These are phyloP conservation scores for Sesia bembeciformis DNA, from an alignment of 2,888 invertebrate genomes.

Conservation along the genomic window DNA sequence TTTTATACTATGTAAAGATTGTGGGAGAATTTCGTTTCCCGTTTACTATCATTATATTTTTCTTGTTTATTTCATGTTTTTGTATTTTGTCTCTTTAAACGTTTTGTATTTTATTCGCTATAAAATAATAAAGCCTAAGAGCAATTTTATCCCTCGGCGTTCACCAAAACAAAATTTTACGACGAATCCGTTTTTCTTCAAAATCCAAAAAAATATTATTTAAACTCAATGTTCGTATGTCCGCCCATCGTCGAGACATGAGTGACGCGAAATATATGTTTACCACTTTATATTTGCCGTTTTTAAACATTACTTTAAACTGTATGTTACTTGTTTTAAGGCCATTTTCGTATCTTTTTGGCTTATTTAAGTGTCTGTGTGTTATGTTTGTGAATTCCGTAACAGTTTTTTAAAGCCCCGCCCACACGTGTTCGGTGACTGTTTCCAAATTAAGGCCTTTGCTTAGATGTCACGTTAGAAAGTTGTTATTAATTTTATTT, in stretches of 20 bases:
- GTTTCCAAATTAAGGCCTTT: constrained; percentile 40
- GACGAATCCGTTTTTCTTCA: constrained; percentile 3
- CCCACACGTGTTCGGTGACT: constrained; percentile 30
- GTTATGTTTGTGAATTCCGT: constrained; percentile 16
- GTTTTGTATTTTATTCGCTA: too few species aligned
- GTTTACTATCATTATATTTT: too few species aligned
- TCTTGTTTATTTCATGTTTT: too few species aligned
- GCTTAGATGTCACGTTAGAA: constrained; percentile 49
- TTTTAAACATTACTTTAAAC: not conserved
- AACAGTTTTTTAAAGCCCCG: constrained; percentile 30
- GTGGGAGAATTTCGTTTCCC: too few species aligned
- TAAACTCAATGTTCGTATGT: constrained; percentile 29
- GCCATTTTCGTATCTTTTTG: not conserved
- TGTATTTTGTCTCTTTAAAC: too few species aligned
- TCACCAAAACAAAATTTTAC: not conserved
- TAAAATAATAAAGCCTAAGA: not conserved
- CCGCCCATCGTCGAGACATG: constrained; percentile 42
- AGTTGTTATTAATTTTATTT: constrained; percentile 39
- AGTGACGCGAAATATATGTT: constrained; percentile 33
- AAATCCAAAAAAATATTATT: constrained; percentile 17
- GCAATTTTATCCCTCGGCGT: not conserved
- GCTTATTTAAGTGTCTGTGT: not conserved
- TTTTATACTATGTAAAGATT: too few species aligned
- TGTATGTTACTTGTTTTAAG: not conserved
- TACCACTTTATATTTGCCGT: constrained; percentile 11